Evolutionary conservation across 2,797 vertebrate species (phyloP).

Genomic region (Enteromius treurensis): DNA sequence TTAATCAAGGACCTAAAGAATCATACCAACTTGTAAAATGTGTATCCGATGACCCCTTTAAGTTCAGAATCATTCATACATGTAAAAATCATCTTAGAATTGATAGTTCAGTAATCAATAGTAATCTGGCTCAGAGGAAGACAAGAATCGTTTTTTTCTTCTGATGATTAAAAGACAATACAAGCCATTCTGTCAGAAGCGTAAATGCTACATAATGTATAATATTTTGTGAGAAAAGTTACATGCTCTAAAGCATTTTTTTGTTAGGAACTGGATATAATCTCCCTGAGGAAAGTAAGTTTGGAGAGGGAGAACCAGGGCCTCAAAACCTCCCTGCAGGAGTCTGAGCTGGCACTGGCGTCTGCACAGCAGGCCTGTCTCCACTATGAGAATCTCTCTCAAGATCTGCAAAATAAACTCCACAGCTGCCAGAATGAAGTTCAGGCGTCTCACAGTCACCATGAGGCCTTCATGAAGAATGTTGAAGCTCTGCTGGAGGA

Average conservation of each 20-base stretch:
- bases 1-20: too few species aligned
- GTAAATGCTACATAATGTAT: neutral
- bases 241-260: neutral
- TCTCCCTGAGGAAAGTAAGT: slow-evolving; percentile 68
- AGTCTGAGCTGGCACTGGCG: slow-evolving; percentile 76
- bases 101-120: neutral
- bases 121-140: neutral
- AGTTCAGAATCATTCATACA: neutral
- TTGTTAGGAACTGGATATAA: slow-evolving; percentile 80
- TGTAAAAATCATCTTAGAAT: neutral
- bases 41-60: too few species aligned
- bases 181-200: neutral
- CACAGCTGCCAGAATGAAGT: slow-evolving; percentile 73
- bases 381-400: slow-evolving; percentile 75
- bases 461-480: slow-evolving; percentile 76
- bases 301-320: slow-evolving; percentile 79
- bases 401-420: slow-evolving; percentile 76
- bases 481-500: slow-evolving; percentile 71
- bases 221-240: neutral
- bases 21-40: too few species aligned
- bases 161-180: neutral
- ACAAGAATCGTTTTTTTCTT: neutral
- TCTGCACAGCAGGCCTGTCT: slow-evolving; percentile 75
- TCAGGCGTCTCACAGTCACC: slow-evolving; percentile 63
- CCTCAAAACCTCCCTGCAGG: slow-evolving; percentile 78